A percentile compares a stretch with the other conserved stretches of the same genome.
phyloP scores from a whole-genome alignment of 2,797 vertebrate genomes.

The Coregonus sp. region DNA sequence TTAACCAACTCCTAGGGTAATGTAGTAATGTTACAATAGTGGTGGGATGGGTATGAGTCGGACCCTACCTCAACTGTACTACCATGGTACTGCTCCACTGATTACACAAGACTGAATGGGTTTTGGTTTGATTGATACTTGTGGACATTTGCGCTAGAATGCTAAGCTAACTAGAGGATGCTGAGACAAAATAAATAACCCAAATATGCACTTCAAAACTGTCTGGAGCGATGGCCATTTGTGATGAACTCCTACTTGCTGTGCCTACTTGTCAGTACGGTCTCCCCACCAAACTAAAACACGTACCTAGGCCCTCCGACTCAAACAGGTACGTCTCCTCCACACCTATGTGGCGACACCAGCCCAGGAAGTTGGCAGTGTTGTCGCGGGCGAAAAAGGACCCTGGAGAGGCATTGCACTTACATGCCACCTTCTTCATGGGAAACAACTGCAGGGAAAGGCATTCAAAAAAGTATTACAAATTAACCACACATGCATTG shows the following conservation, averaged over 20 bases:
- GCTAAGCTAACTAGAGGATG: neutral
- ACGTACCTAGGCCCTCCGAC: slow-evolving; percentile 94
- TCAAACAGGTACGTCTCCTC: slow-evolving; percentile 96
- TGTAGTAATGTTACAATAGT: neutral
- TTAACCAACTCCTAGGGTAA: too few species aligned
- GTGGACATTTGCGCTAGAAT: neutral
- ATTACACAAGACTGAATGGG: neutral
- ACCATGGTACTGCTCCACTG: neutral
- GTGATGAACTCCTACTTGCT: neutral
- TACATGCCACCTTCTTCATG: slow-evolving; percentile 86
- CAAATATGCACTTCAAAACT: neutral
- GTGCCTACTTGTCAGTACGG: neutral
- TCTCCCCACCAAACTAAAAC: neutral
- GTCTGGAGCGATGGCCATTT: neutral
- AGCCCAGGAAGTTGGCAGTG: slow-evolving; percentile 95
- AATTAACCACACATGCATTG: neutral
- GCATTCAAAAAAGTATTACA: neutral
- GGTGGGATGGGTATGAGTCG: neutral
- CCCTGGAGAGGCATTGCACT: slow-evolving; percentile 87
- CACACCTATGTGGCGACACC: slow-evolving; percentile 89
- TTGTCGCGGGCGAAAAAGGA: slow-evolving; percentile 98
- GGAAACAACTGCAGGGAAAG: slow-evolving; percentile 78
- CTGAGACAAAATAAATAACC: neutral
- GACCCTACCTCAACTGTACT: neutral
- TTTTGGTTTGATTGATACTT: neutral